phyloP scores from a whole-genome alignment of 2,113 vertebrate species.

The Malurus cyaneus region DNA sequence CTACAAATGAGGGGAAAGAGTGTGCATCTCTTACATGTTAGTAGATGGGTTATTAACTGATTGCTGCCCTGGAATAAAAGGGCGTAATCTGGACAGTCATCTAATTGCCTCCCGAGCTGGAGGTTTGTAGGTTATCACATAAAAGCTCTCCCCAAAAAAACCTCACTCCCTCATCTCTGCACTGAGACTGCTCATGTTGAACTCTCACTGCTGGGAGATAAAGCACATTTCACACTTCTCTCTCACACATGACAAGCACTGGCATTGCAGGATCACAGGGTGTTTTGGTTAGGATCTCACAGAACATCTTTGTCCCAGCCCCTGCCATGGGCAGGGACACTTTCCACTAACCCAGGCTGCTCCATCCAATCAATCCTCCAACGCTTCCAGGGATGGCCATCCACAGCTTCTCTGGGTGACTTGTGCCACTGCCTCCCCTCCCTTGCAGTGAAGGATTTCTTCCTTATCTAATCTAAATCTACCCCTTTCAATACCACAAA shows the following conservation, averaged over 20 bases:
- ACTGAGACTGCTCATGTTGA: neutral
- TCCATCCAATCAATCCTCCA: neutral
- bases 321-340: neutral
- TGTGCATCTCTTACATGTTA: neutral
- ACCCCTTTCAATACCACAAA: neutral
- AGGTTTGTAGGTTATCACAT: neutral
- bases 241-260: neutral
- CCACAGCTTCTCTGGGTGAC: neutral
- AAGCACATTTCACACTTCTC: neutral
- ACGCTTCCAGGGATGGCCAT: neutral
- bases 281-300: neutral
- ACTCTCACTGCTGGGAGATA: neutral
- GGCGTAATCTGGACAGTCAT: neutral
- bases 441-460: neutral
- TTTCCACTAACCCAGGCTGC: neutral
- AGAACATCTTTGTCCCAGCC: neutral
- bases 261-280: fast-evolving
- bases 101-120: neutral
- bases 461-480: neutral
- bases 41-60: neutral
- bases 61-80: neutral
- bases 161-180: neutral
- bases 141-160: neutral
- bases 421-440: neutral
- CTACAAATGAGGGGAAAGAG: neutral